Evolutionary conservation across 2,888 invertebrate genomes (phyloP).

Genomic region (Acanthosoma haemorrhoidale): DNA sequence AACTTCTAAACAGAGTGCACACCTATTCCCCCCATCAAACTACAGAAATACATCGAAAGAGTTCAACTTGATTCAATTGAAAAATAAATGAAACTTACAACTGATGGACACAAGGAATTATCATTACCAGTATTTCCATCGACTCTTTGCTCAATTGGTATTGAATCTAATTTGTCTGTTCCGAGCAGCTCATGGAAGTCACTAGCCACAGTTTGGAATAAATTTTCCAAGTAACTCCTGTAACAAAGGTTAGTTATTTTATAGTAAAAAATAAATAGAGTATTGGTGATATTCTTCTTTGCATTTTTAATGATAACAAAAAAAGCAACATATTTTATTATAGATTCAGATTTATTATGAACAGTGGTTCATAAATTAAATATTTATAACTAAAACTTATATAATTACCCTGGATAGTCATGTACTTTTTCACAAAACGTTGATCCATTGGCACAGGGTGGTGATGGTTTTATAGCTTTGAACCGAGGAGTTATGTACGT

Average conservation of each 20-base stretch:
- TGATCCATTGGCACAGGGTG: slow-evolving; percentile 41
- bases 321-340: neutral
- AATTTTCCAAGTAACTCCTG: slow-evolving; percentile 26
- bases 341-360: neutral
- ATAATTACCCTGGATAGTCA: slow-evolving; percentile 46
- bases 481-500: neutral
- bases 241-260: neutral
- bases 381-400: neutral
- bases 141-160: slow-evolving; percentile 30
- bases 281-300: neutral
- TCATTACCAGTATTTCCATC: slow-evolving; percentile 32
- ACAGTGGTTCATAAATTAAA: neutral
- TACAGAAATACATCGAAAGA: no score
- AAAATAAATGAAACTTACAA: no score
- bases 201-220: slow-evolving; percentile 16
- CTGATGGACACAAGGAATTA: slow-evolving; percentile 35
- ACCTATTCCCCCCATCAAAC: no score
- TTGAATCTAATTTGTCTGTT: neutral
- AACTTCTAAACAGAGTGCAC: no score
- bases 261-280: neutral
- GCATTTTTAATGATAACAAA: neutral
- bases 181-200: slow-evolving; percentile 20
- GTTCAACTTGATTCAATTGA: no score
- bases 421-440: slow-evolving; percentile 50
- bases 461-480: neutral